phyloP scores from a whole-genome alignment of 1,140 invertebrate genomes.

The Pogonus chalceus region DNA sequence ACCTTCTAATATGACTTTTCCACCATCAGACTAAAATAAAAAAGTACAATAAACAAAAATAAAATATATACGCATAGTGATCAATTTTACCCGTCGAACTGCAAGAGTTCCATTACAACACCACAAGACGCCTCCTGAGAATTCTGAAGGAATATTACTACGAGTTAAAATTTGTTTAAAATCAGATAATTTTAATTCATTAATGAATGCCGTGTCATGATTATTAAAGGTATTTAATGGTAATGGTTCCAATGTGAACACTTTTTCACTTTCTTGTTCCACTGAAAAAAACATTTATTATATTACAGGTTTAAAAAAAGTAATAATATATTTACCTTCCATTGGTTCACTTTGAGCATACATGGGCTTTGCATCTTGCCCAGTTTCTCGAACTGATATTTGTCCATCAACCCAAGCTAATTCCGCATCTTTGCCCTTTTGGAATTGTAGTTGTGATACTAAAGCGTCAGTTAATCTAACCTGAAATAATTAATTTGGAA shows the following conservation, averaged over 20 bases:
- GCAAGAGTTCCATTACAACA: constrained; percentile 89
- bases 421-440: constrained; percentile 74
- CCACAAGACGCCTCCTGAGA: constrained; percentile 87
- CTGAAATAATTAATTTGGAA: constrained; percentile 39
- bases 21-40: constrained; percentile 71
- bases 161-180: constrained; percentile 90
- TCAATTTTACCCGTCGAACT: constrained; percentile 59
- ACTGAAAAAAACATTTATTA: constrained; percentile 20
- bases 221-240: constrained; percentile 45
- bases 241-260: constrained; percentile 65
- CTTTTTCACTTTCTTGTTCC: constrained; percentile 42
- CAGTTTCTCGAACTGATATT: constrained; percentile 46
- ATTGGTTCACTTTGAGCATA: constrained; percentile 31
- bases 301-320: not conserved
- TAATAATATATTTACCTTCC: constrained; percentile 25
- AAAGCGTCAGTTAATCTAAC: constrained; percentile 82
- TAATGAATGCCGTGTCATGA: constrained; percentile 87
- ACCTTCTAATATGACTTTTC: constrained; percentile 88
- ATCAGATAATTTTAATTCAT: constrained; percentile 91
- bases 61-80: constrained; percentile 10
- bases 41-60: constrained; percentile 18
- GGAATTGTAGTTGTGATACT: constrained; percentile 80
- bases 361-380: constrained; percentile 31
- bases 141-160: constrained; percentile 84
- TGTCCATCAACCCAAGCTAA: constrained; percentile 87